Evolutionary conservation across 2,888 invertebrate species (phyloP).

Genomic region (Aphidius colemani): DNA sequence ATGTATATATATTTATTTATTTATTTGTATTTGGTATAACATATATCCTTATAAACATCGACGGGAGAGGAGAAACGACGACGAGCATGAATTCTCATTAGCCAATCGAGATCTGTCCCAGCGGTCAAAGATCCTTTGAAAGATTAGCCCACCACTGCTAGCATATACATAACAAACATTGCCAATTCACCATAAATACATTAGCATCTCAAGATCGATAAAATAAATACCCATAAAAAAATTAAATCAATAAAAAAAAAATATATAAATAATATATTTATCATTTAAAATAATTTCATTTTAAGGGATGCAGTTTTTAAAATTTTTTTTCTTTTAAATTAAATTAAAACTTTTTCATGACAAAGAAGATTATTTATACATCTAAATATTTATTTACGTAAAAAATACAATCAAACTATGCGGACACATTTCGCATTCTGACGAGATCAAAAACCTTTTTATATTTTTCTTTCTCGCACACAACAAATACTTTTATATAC

Average conservation of each 20-base stretch:
- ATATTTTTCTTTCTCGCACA: conserved; percentile 29
- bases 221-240: conserved; percentile 6
- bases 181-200: conserved; percentile 24
- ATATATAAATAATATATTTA: too few relatives aligned
- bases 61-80: conserved; percentile 18
- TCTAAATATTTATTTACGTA: background rate
- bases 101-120: conserved; percentile 35
- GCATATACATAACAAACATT: too few relatives aligned
- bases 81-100: conserved; percentile 38
- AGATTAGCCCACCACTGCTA: conserved; percentile 20
- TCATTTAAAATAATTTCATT: too few relatives aligned
- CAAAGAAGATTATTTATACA: too few relatives aligned
- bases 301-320: too few relatives aligned
- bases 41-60: conserved; percentile 12
- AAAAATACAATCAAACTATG: conserved; percentile 5
- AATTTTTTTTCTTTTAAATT: too few relatives aligned
- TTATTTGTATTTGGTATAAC: conserved; percentile 2
- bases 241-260: conserved; percentile 3
- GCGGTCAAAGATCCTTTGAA: conserved; percentile 33
- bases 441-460: conserved; percentile 49
- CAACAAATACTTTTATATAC: conserved; percentile 46
- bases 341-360: too few relatives aligned
- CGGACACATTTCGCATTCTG: conserved; percentile 49
- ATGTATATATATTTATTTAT: background rate
- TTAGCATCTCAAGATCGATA: conserved; percentile 10